Base-by-base conservation (phyloP, 2,888 invertebrate species). In the Resseliella maxima region DNA sequence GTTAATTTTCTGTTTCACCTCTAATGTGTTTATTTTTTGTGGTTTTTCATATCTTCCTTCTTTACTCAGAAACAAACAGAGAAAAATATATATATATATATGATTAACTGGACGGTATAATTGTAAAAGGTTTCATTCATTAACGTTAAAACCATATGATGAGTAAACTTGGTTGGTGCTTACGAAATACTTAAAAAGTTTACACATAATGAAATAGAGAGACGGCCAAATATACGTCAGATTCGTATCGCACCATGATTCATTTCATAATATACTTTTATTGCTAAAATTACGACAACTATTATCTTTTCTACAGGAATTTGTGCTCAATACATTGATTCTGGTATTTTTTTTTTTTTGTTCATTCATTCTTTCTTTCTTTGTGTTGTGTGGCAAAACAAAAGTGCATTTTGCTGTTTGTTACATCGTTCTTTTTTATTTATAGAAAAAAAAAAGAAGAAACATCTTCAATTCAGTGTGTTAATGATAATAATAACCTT, bases 1-100 rank as follows among this genome's bases (percentile, higher is more conserved):
- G 72, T 72, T 72, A 72, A 72, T 72, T 72, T 72, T 72, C 72
- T 72, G 72, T 72, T 72, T 72, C 72, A 72, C 72, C 72, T 72
- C 72, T 72, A 72, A 72, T 72, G 72, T 72, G 72, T 31, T 27
- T 72, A 12, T 72, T 72, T 72, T 31, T 72, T 72, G 31, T 72
- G 31, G 27, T n/a, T 72, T 31, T 15, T 15, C 31, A 31, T 72
- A 31, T 31, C 35, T n/a, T 72, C 31, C 15, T 72, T 27, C 50
- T 72, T 72, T 72, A 72, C 72, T 3, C 72, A 72, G 72, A 72
- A 72, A 72, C 8, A n/a, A n/a, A n/a, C n/a, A n/a, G n/a, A n/a
- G n/a, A n/a, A n/a, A n/a, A n/a, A n/a, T n/a, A n/a, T n/a, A n/a
- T n/a, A n/a, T n/a, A n/a, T n/a, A n/a, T n/a, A n/a, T n/a, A 72